Evolutionary conservation across 2,888 invertebrate species (phyloP), one percentile per base, ranked within the genome.

Genomic region (Aporophyla nigra): DNA sequence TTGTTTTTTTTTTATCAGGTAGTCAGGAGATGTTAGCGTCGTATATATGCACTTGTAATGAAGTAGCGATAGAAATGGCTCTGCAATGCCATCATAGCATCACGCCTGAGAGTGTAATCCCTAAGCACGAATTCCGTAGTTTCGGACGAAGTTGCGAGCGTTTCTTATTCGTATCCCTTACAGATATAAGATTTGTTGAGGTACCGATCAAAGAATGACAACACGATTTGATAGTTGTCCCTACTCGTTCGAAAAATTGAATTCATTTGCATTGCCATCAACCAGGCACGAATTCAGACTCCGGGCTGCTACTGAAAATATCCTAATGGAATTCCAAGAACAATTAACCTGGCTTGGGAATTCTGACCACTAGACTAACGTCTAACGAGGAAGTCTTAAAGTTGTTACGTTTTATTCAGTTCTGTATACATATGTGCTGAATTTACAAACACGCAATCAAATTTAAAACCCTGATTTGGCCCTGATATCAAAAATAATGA

Each of bases 31-130:
- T 54, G 53, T 54, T n/a, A 9, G 27, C 12, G 5, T 72, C 12
- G n/a, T n/a, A n/a, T 59, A 49, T 53, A 33, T 63, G 7, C 24
- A 54, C n/a, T 51, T 27, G 59, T 67, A 54, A 46, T 46, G 67
- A 46, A 33, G 43, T 21, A 59, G 53, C 21, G 5, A 16, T n/a
- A n/a, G n/a, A n/a, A 54, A 24, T 9, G 24, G 16, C 21, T 62
- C 2, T n/a, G 27, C 46, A n/a, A n/a, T n/a, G n/a, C 10, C 10
- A 10, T 43, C 43, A 24, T 56, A 56, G 21, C 5, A 54, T 12
- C 12, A 54, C 14, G 56, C n/a, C 6, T 56, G n/a, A 5, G 43
- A 9, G 43, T 43, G 7, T 43, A 0, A 5, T 43, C 43, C 43
- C 43, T 43, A 10, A 10, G 43, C 43, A 43, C 9, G 43, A 43